These are phyloP conservation scores for Vipera latastei DNA, from an alignment of 2,797 vertebrate genomes.

Conservation along the genomic window DNA sequence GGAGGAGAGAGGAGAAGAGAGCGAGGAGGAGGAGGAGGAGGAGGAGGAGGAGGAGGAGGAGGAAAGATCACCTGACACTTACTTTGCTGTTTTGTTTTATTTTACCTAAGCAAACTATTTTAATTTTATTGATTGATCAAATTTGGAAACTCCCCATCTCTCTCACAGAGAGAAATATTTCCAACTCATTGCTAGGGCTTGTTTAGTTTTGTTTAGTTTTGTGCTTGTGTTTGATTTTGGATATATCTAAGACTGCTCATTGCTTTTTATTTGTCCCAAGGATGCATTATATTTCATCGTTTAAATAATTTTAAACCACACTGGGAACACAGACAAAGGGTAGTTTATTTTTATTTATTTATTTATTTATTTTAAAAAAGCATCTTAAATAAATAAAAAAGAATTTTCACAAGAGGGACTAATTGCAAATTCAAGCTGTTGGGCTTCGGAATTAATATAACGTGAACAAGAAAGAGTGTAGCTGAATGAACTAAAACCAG, in stretches of 20 bases:
- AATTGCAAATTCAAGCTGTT: slow-evolving; percentile 1
- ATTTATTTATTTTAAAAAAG: no score
- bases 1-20: no score
- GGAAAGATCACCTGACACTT: neutral
- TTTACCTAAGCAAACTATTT: neutral
- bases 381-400: slow-evolving; percentile 1
- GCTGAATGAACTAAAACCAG: slow-evolving; percentile 15
- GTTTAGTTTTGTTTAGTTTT: neutral
- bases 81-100: neutral
- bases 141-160: neutral
- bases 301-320: neutral
- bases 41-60: accelerated
- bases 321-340: neutral
- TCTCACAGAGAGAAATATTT: neutral
- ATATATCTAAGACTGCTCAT: neutral
- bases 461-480: neutral
- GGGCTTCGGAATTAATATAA: slow-evolving; percentile 12
- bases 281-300: neutral
- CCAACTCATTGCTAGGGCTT: neutral
- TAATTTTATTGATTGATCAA: neutral
- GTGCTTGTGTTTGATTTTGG: neutral
- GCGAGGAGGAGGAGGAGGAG: no score
- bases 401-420: neutral
- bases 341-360: neutral
- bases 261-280: neutral